Base-by-base conservation (phyloP, 1,140 invertebrate genomes). In the Battus philenor region DNA sequence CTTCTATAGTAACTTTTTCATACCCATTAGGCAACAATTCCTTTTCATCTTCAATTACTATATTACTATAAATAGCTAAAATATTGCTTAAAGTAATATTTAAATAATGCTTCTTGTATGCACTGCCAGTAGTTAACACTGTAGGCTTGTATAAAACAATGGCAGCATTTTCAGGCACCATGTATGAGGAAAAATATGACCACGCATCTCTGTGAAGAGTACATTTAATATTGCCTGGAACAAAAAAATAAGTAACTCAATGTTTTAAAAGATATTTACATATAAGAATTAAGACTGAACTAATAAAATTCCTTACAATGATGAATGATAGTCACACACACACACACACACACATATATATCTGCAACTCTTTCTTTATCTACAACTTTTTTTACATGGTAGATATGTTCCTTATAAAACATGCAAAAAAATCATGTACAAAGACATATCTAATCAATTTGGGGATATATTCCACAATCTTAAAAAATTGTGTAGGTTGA, bases 161-260 rank as follows among this genome's bases (percentile, higher is more conserved):
- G 0, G 69, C 75, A 61, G 74, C 79, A 22, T 58, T 67, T 29
- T 79, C 66, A n/a, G 78, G 69, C 8, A 74, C 67, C 32, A 84
- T 74, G 20, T 79, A 84, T 29, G 64, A 20, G 33, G 78, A 75
- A 46, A 84, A 80, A 34, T 57, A 45, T 30, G 64, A 59, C 80
- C 80, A 84, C 12, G 73, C 76, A 72, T 84, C 80, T 65, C 80
- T 75, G 20, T 84, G 80, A 4, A 84, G 50, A 33, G 77, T 84
- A 30, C 76, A 80, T 58, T 82, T 81, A 44, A 84, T 84, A 31
- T 55, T 60, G 15, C 71, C 80, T 84, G 54, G 36, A 76, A 76
- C 47, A 29, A 50, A 18, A 38, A 63, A 11, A n/a, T 29, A 24
- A 34, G 7, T 8, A 15, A 30, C 2, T 7, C 11, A 16, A 30